phyloP scores from a whole-genome alignment of 2,113 vertebrate species.

The Chloroceryle aenea region DNA sequence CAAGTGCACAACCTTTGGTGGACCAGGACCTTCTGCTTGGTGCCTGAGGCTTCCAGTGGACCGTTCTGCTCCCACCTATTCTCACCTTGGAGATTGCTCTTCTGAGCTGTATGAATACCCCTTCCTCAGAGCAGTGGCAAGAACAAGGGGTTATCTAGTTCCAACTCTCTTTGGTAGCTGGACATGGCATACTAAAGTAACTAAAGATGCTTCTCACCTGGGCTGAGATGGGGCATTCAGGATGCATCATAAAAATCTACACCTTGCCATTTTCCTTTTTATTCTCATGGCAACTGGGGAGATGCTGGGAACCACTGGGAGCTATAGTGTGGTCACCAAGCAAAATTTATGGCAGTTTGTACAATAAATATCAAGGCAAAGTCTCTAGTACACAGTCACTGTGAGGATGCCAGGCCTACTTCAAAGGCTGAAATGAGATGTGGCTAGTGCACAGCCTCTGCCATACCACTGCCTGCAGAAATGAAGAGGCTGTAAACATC shows the following conservation, averaged over 20 bases:
- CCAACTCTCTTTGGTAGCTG: not conserved
- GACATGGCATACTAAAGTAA: not conserved
- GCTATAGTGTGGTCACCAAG: not conserved
- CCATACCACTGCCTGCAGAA: not conserved
- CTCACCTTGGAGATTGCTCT: not conserved
- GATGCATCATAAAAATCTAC: not conserved
- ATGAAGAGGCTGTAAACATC: not conserved
- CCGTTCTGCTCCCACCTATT: not conserved
- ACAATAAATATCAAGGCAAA: not conserved
- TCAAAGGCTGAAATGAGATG: not conserved
- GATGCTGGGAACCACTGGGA: not conserved
- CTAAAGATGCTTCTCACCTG: not conserved
- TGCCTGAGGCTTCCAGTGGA: not conserved
- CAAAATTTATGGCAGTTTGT: not conserved
- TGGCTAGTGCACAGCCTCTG: not conserved
- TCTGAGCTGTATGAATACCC: not conserved
- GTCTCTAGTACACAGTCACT: not conserved
- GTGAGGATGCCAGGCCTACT: not conserved
- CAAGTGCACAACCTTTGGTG: not conserved
- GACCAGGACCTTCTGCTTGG: fast-evolving
- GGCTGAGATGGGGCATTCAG: not conserved
- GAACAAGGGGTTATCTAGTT: not conserved
- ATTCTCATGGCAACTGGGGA: not conserved
- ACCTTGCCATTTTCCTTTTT: not conserved
- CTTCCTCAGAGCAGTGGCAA: not conserved